Evolutionary conservation across 2,113 vertebrate genomes (phyloP).

Genomic region (Caranx ignobilis): DNA sequence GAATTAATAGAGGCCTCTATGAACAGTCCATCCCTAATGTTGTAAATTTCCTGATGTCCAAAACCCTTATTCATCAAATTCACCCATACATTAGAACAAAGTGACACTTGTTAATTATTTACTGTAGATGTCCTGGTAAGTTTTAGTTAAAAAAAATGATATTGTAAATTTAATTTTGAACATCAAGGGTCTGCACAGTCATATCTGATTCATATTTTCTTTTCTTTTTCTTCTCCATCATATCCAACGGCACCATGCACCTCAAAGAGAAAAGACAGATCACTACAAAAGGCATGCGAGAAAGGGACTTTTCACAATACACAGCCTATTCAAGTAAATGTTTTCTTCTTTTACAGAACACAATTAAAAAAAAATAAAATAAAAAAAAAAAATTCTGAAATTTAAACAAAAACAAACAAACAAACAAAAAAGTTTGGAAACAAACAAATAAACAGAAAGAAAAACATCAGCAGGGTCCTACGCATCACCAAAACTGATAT

Average conservation of each 20-base stretch:
- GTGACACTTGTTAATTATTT: slow-evolving; percentile 58
- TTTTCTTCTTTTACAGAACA: slow-evolving; percentile 87
- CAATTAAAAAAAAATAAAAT: slow-evolving; percentile 65
- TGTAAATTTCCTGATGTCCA: not conserved
- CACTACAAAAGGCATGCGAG: slow-evolving; percentile 91
- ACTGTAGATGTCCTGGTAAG: slow-evolving; percentile 67
- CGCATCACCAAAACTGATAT: slow-evolving; percentile 93
- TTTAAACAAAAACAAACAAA: slow-evolving; percentile 80
- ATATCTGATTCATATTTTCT: slow-evolving; percentile 68
- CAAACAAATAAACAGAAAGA: slow-evolving; percentile 34
- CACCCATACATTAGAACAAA: slow-evolving; percentile 46
- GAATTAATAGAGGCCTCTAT: not conserved
- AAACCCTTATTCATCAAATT: not conserved
- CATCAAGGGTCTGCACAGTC: slow-evolving; percentile 82
- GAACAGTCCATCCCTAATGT: not conserved
- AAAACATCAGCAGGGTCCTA: slow-evolving; percentile 87
- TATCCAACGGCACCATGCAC: slow-evolving; percentile 91
- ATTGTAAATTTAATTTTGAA: slow-evolving; percentile 77
- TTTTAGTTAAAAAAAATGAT: slow-evolving; percentile 72
- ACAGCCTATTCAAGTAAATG: slow-evolving; percentile 94
- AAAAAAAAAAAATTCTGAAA: slow-evolving; percentile 53
- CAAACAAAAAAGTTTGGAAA: slow-evolving; percentile 39
- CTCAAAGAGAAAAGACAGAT: slow-evolving; percentile 86
- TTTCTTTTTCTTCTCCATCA: slow-evolving; percentile 65
- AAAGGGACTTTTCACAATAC: slow-evolving; percentile 87